Conservation (phyloP, 1,140 invertebrate species). For the Berghia stephanieae region DNA sequence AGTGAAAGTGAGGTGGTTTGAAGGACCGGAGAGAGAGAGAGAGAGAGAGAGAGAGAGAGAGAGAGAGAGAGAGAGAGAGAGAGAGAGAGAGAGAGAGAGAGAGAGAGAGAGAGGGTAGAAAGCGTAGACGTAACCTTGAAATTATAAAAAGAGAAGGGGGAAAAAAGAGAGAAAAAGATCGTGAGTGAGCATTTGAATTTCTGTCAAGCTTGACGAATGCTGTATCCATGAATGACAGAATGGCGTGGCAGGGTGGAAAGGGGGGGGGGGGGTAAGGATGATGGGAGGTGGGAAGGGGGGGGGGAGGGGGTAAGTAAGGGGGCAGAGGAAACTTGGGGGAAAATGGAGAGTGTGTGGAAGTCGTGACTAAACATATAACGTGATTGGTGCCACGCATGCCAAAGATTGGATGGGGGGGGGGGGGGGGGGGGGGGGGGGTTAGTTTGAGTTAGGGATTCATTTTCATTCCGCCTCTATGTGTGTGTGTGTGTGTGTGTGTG, state of each 20-base stretch:
- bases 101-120: not conserved
- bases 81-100: constrained; percentile 10
- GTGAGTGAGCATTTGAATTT: no score
- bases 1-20: not conserved
- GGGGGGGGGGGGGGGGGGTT: no score
- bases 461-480: no score
- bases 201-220: no score
- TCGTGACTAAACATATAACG: no score
- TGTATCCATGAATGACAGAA: no score
- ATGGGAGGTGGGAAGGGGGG: not conserved
- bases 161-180: constrained; percentile 8
- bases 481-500: no score
- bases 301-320: not conserved
- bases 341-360: no score
- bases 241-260: not conserved
- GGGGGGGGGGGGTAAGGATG: not conserved
- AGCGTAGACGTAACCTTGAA: not conserved
- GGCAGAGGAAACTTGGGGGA: no score
- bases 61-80: not conserved
- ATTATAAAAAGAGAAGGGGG: constrained; percentile 12
- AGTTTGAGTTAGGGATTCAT: no score
- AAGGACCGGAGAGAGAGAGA: not conserved
- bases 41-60: not conserved
- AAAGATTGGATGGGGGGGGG: no score
- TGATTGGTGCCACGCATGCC: no score